Evolutionary conservation across 2,888 invertebrate genomes (phyloP), one percentile per base, ranked within the genome.

Genomic region (Hemaris fuciformis): DNA sequence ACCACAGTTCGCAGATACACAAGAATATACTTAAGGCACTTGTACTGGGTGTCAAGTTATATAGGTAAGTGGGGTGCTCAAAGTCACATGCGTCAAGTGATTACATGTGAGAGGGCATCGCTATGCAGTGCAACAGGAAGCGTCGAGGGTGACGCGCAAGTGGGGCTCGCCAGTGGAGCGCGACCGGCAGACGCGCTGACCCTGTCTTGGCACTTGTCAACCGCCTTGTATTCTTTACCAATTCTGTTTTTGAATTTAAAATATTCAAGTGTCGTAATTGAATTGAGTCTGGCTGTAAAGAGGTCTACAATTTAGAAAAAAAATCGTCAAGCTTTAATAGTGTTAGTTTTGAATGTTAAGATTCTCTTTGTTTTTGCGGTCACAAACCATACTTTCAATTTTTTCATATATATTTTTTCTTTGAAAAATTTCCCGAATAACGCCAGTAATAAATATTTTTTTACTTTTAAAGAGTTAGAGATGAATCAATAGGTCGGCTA

Each of bases 161-260:
- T 77, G 67, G 76, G 75, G 68, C 74, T 70, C 72, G 67, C 59
- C 74, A 70, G 62, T 70, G 73, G 70, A 76, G 73, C 76, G 74
- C 64, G 64, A 72, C 73, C 64, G 65, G 58, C 46, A 62, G 60
- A 62, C 59, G 57, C 27, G 38, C 41, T 60, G 53, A 60, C 60
- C 60, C 48, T 41, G 38, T 31, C 25, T 41, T 60, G 27, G 15
- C 18, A 27, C 25, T 27, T 59, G 46, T 59, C 45, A 53, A 31
- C 27, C 18, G 31, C 18, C 31, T 53, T 31, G 23, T 23, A 23
- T 53, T 18, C 23, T 45, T 27, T 53, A 18, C 10, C 15, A 10
- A 53, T 31, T 31, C 53, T 3, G 18, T 53, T 53, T 53, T 31
- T 18, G 18, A 31, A 53, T 31, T 31, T 31, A 3, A 22, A 3